Evolutionary conservation across 1,140 invertebrate species (phyloP).

Genomic region (Pomacea maculata): DNA sequence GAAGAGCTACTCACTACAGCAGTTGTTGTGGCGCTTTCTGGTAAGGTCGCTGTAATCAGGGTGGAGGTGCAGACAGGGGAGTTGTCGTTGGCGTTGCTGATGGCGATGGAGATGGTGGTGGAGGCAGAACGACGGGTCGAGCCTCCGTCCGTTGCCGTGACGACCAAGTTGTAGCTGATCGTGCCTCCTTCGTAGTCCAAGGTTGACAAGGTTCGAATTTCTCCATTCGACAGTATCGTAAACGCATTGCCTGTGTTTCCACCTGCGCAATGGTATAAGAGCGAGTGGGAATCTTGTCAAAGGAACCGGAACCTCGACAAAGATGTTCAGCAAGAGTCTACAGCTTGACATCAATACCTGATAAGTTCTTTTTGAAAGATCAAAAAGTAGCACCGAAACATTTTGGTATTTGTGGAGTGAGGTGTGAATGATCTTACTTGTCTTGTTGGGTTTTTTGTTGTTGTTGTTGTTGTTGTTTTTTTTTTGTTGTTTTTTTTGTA

Average conservation of each 20-base stretch:
- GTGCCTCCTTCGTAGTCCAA: slow-evolving; percentile 26
- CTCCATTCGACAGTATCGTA: slow-evolving; percentile 26
- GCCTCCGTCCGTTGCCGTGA: slow-evolving; percentile 38
- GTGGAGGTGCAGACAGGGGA: slow-evolving; percentile 30
- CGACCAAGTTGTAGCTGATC: slow-evolving; percentile 21
- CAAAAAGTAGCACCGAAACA: no score
- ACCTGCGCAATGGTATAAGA: slow-evolving; percentile 14
- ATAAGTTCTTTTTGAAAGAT: no score
- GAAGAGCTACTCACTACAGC: not conserved
- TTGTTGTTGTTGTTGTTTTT: no score
- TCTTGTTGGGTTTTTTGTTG: no score
- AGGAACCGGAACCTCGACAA: no score
- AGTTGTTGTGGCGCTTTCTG: slow-evolving; percentile 12
- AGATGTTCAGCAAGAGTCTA: no score
- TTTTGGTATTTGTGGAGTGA: no score
- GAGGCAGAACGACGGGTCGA: slow-evolving; percentile 6
- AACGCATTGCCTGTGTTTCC: slow-evolving; percentile 34
- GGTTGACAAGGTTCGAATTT: slow-evolving; percentile 22
- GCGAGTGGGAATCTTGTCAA: no score
- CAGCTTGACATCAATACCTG: no score
- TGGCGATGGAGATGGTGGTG: slow-evolving; percentile 29
- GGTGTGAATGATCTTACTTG: no score
- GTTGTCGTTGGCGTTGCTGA: slow-evolving; percentile 47
- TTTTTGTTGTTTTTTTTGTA: no score
- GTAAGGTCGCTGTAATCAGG: not conserved